phyloP scores from a whole-genome alignment of 2,113 vertebrate genomes.

The Nipponia nippon region DNA sequence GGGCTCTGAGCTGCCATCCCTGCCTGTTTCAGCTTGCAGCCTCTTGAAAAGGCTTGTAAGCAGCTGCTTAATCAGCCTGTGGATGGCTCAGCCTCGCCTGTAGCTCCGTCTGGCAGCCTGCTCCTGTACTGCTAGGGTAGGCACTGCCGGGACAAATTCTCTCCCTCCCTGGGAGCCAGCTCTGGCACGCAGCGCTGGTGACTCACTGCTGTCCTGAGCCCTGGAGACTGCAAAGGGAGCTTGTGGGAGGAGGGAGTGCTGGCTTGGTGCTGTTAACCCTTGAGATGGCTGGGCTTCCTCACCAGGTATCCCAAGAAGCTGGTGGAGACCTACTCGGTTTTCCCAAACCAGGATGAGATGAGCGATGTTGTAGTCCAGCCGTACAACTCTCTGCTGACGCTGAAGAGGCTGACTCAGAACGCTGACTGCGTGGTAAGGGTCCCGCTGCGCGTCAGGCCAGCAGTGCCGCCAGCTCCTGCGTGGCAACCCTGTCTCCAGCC shows the following conservation, averaged over 20 bases:
- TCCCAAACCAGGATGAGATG: constrained; percentile 99
- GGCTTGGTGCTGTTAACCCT: constrained; percentile 4
- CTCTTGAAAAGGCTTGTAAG: constrained; percentile 1
- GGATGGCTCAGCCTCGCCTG: constrained; percentile 23
- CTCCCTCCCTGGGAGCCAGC: constrained; percentile 8
- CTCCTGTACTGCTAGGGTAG: constrained; percentile 7
- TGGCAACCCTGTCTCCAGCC: background rate
- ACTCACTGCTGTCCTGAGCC: constrained; percentile 46
- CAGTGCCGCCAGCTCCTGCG: background rate
- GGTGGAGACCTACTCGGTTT: constrained; percentile 97
- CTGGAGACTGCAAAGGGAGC: constrained; percentile 25
- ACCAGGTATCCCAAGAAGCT: constrained; percentile 96
- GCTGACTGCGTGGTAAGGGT: constrained; percentile 94
- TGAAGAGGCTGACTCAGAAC: constrained; percentile 97
- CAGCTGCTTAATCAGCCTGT: constrained; percentile 7
- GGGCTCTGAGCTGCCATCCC: background rate
- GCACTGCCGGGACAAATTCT: constrained; percentile 41
- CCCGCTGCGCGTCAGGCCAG: fast-evolving
- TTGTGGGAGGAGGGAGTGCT: background rate
- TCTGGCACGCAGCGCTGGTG: constrained; percentile 9
- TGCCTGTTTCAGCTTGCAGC: constrained; percentile 36
- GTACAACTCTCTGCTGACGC: constrained; percentile 93
- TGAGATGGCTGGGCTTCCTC: background rate
- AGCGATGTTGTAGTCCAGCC: constrained; percentile 98
- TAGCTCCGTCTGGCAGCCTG: constrained; percentile 24